Base-by-base conservation (phyloP, 2,888 invertebrate species). In the Malachius bipustulatus region DNA sequence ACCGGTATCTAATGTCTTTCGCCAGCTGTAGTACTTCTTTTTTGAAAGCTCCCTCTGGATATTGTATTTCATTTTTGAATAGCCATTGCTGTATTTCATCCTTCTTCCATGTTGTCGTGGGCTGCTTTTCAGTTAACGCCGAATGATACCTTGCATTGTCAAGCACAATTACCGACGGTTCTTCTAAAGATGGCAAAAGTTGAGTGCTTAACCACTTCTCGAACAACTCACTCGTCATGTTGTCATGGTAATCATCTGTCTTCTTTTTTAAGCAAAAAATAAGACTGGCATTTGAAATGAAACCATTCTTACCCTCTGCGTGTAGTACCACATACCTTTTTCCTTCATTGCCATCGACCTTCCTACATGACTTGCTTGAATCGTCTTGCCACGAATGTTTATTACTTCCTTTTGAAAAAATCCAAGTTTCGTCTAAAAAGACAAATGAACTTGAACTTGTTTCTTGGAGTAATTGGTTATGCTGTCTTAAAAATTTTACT, bases 381-480 rank as follows among this genome's bases (percentile, higher is more conserved):
- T 10, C 14, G n/a, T 34, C 34, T 24, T 34, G 34, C 26, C 34
- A 27, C 4, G 34, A 26, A 3, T 34, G 27, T 10, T n/a, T 16
- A 4, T 12, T 34, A 6, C 34, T 15, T 27, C 34, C 26, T 4
- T 28, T 34, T 1, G 34, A n/a, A 34, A 34, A 34, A 4, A 34
- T 27, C 27, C 34, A 34, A 4, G 34, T 29, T 29, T 29, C 13
- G 10, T 29, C 6, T 4, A 29, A 13, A 13, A 13, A 29, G 8
- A 29, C 8, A 2, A 29, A n/a, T n/a, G n/a, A n/a, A n/a, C n/a
- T n/a, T n/a, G n/a, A n/a, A n/a, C n/a, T n/a, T n/a, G n/a, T n/a
- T n/a, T n/a, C n/a, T n/a, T n/a, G n/a, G n/a, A n/a, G n/a, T n/a
- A n/a, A n/a, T n/a, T n/a, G n/a, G n/a, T n/a, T n/a, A n/a, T n/a